These are phyloP conservation scores for Pantherophis alleghaniensis DNA, from an alignment of 2,797 vertebrate species.

Conservation along the genomic window DNA sequence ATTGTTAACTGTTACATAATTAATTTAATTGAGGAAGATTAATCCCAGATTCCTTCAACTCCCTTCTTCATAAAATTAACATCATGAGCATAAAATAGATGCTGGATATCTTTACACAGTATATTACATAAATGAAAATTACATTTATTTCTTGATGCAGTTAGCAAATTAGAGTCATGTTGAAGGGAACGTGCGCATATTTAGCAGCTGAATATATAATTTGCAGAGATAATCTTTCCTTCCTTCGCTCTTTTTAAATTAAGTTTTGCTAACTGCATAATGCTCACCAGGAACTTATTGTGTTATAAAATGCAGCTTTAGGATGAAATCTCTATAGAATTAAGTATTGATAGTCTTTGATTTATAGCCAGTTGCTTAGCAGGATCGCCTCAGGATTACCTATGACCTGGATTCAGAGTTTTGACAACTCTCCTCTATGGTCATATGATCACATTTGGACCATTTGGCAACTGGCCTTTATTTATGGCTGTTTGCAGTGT, in stretches of 20 bases:
- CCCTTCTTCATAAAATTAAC: slow-evolving; percentile 50
- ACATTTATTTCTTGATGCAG: slow-evolving; percentile 35
- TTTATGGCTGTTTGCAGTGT: not conserved
- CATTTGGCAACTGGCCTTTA: not conserved
- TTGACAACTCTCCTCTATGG: not conserved
- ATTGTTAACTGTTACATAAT: slow-evolving; percentile 52
- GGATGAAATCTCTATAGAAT: not conserved
- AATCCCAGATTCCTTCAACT: slow-evolving; percentile 43
- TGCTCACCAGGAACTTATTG: not conserved
- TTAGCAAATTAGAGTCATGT: slow-evolving; percentile 25
- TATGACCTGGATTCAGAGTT: not conserved
- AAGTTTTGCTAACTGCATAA: not conserved
- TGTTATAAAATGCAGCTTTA: not conserved
- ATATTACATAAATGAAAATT: slow-evolving; percentile 48
- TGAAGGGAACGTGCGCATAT: slow-evolving; percentile 31
- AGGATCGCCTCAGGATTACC: not conserved
- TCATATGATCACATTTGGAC: not conserved
- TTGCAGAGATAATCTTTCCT: slow-evolving; percentile 5
- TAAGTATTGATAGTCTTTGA: not conserved
- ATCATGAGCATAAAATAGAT: slow-evolving; percentile 42
- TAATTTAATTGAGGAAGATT: slow-evolving; percentile 59
- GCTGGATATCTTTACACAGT: slow-evolving; percentile 24
- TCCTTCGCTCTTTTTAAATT: not conserved
- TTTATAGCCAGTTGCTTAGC: not conserved
- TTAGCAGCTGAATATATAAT: slow-evolving; percentile 19